Evolutionary conservation across 2,888 invertebrate genomes (phyloP), one percentile per base, ranked within the genome.

Genomic region (Clanis bilineata): DNA sequence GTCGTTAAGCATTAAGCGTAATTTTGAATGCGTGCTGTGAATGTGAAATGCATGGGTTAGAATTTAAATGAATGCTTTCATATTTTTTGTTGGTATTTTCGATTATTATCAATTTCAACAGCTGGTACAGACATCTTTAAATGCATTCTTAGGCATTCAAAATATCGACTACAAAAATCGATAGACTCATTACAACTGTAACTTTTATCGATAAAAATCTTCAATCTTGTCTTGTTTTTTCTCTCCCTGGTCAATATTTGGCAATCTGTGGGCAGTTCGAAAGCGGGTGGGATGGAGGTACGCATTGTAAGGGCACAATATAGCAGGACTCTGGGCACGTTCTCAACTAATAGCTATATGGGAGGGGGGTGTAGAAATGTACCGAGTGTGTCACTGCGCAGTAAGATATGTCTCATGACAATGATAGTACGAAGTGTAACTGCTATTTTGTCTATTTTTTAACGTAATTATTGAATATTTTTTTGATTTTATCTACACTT

Each of bases 361-460:
- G 28, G 28, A 32, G 4, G 32, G 22, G 56, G 56, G n/a, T 21
- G 22, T 56, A 39, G 23, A 39, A 6, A 15, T 23, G 56, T 39
- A 38, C 56, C 21, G 18, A 36, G 28, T 32, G 85, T 85, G 85
- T 86, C 43, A 72, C 71, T 86, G 86, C 68, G 65, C 63, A 82
- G 84, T 87, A 71, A 73, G 69, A 67, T 78, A 61, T 80, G 82
- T 81, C 70, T 64, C 3, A 63, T 62, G 70, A 3, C 21, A 12
- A 12, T 32, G 12, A 12, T 55, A n/a, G 55, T 21, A 36, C 12
- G 1, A 36, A 9, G 55, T 38, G 36, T 55, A 32, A 38, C n/a
- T 10, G 36, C 18, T 12, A 18, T 7, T 36, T 12, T n/a, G n/a
- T n/a, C n/a, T n/a, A n/a, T n/a, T n/a, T n/a, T n/a, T n/a, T n/a